These are phyloP conservation scores for Drosophila nr. perissopoda DNA, from an alignment of 2,888 invertebrate genomes.

Conservation along the genomic window DNA sequence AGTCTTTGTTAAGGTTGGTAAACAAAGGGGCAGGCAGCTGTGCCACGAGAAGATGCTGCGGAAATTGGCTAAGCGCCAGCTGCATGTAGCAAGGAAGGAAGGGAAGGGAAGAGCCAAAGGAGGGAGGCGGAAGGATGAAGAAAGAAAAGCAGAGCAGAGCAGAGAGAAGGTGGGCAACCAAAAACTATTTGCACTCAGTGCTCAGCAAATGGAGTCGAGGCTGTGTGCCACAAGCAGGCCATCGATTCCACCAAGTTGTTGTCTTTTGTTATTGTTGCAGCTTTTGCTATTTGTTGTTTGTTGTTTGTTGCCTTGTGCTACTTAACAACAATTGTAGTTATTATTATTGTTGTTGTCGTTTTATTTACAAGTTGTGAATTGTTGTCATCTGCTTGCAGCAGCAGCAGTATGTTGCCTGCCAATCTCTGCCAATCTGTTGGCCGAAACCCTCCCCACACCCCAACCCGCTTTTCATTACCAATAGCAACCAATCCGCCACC, in stretches of 20 bases:
- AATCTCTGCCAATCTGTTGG: slow-evolving; percentile 51
- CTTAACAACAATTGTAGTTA: slow-evolving; percentile 59
- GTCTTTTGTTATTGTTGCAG: slow-evolving; percentile 19
- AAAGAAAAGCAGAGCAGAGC: too few relatives aligned
- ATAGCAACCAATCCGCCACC: slow-evolving; percentile 30
- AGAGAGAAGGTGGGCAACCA: slow-evolving; percentile 33
- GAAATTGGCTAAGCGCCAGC: slow-evolving; percentile 67
- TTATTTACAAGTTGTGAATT: slow-evolving; percentile 79
- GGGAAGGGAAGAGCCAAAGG: neutral
- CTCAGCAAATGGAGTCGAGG: slow-evolving; percentile 57
- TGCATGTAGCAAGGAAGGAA: slow-evolving; percentile 44
- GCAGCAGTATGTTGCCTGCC: slow-evolving; percentile 40
- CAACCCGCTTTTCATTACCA: slow-evolving; percentile 73
- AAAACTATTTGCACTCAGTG: slow-evolving; percentile 75
- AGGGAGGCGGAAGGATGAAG: neutral
- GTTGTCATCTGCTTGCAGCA: slow-evolving; percentile 65
- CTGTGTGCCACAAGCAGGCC: slow-evolving; percentile 51
- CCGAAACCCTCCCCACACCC: neutral
- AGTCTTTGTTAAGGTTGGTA: slow-evolving; percentile 63
- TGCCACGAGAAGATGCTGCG: slow-evolving; percentile 38
- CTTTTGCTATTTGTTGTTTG: slow-evolving; percentile 15
- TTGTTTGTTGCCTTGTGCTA: slow-evolving; percentile 69
- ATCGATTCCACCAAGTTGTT: slow-evolving; percentile 51
- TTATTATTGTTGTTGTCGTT: slow-evolving; percentile 45
- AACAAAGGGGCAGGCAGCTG: slow-evolving; percentile 57